phyloP scores from a whole-genome alignment of 2,797 vertebrate genomes.

The Morus bassanus region DNA sequence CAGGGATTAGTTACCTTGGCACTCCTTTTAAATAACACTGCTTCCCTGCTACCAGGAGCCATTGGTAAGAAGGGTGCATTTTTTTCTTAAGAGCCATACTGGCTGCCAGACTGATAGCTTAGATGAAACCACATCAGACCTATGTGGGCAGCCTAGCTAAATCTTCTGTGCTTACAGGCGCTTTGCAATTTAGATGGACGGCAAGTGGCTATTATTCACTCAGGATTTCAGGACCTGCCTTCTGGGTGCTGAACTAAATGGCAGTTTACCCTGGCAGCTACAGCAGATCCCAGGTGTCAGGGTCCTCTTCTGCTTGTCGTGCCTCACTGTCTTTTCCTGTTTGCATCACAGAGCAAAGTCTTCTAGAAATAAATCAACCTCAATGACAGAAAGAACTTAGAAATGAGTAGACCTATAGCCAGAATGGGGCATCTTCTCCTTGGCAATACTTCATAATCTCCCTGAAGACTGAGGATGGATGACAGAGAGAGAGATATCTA shows the following conservation, averaged over 20 bases:
- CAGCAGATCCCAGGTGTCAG: neutral
- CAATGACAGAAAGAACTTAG: neutral
- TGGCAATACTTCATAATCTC: neutral
- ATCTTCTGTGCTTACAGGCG: neutral
- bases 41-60: neutral
- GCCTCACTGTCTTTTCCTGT: neutral
- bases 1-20: neutral
- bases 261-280: neutral
- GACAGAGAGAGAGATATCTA: neutral
- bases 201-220: neutral
- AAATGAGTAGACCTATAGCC: neutral
- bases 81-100: neutral
- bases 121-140: neutral
- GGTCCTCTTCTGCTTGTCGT: neutral
- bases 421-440: neutral
- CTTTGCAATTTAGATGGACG: neutral
- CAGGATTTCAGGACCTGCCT: neutral
- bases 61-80: neutral
- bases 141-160: neutral
- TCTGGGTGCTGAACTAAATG: neutral
- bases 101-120: neutral
- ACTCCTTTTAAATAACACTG: neutral
- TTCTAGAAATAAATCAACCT: neutral
- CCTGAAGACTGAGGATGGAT: neutral
- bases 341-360: neutral